A percentile compares a stretch with the other conserved stretches of the same genome.
phyloP scores from a whole-genome alignment of 1,140 invertebrate species.

The Octopus bimaculoides region DNA sequence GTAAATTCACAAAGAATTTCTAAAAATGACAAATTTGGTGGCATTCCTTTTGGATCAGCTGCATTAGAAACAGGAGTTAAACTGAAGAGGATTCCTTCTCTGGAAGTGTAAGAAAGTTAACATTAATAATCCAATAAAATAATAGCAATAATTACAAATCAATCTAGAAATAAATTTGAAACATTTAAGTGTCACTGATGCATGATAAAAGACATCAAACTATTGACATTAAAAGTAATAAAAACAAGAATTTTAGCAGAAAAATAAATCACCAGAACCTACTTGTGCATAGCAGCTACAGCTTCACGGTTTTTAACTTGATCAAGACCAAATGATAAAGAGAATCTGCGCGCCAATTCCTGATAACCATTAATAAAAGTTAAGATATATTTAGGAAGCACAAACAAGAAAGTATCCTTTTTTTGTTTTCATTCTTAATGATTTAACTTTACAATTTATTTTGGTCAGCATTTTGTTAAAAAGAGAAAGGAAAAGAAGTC shows the following conservation, averaged over 20 bases:
- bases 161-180: too few relatives aligned
- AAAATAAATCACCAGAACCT: slow-evolving; percentile 18
- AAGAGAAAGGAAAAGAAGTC: too few relatives aligned
- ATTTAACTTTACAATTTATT: too few relatives aligned
- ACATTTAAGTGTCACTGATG: too few relatives aligned
- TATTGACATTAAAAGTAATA: too few relatives aligned
- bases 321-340: slow-evolving; percentile 95
- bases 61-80: slow-evolving; percentile 68
- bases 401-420: too few relatives aligned
- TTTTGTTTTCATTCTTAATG: too few relatives aligned
- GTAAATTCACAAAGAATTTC: slow-evolving; percentile 96
- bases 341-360: slow-evolving; percentile 95
- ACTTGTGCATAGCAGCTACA: slow-evolving; percentile 85
- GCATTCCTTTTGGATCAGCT: slow-evolving; percentile 72
- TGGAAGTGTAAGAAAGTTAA: slow-evolving; percentile 34
- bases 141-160: too few relatives aligned
- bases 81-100: slow-evolving; percentile 89
- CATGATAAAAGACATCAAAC: too few relatives aligned
- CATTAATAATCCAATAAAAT: background rate
- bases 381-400: too few relatives aligned
- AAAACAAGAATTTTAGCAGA: too few relatives aligned
- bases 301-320: slow-evolving; percentile 96
- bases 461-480: too few relatives aligned
- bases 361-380: slow-evolving; percentile 41
- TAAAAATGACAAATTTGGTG: slow-evolving; percentile 82